Evolutionary conservation across 2,113 vertebrate species (phyloP), one percentile per base, ranked within the genome.

Genomic region (Xerus inauris): DNA sequence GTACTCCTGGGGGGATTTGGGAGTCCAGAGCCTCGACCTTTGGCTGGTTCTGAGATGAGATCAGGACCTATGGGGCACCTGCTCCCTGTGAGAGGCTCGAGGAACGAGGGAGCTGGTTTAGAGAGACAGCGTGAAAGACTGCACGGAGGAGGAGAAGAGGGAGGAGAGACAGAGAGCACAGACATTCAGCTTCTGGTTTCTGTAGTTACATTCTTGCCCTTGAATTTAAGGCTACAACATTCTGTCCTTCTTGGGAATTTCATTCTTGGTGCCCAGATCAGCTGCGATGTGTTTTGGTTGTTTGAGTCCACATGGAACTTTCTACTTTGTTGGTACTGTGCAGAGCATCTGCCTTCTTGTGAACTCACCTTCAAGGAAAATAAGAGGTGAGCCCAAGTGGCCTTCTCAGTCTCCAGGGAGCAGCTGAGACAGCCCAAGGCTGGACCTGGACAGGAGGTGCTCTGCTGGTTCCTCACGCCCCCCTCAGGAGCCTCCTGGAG

Each of bases 401-500:
- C 28, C 16, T 47, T 5, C 6, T 17, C 35, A 3, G 28, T 9
- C 5, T 12, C 51, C 11, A 59, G 67, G 62, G 7, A 51, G 28
- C 4, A 5, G 62, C 12, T 13, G 2, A 8, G 79, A 42, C 10
- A 10, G 16, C 7, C 0, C 30, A 38, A 3, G 13, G 6, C 38
- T 40, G 35, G 54, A 6, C 19, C 19, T 54, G 64, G 42, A 10
- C 3, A n/a, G 12, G 14, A 24, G 38, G 17, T 12, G 22, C 14
- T 22, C 20, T 8, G 22, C 26, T 0, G 7, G 19, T 8, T 22
- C 26, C 7, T 65, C 5, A 1, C 49, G 16, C 38, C 42, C 22
- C 19, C 38, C 40, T 49, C 4, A 0, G 12, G 0, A 38, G 13
- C 28, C 16, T 73, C 38, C 35, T 83, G 75, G 45, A 14, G 14